Evolutionary conservation across 2,113 vertebrate genomes (phyloP).

Genomic region (Phyllopteryx taeniolatus): DNA sequence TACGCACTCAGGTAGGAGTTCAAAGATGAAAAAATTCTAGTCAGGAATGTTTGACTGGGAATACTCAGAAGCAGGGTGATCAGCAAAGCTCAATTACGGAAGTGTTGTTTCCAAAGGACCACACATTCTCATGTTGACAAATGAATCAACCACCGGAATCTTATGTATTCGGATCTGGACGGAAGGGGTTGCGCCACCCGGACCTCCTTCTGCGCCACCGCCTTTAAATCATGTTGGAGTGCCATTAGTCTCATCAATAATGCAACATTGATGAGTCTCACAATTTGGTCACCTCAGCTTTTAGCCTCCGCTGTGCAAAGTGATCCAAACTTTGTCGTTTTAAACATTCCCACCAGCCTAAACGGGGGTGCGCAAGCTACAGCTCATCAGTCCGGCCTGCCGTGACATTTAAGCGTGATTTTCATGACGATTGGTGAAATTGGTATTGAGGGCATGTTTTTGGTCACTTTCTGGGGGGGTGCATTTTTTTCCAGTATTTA

Average conservation of each 20-base stretch:
- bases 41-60: neutral
- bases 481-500: no score
- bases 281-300: constrained; percentile 58
- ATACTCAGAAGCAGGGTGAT: neutral
- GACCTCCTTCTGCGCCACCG: neutral
- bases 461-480: neutral
- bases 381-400: neutral
- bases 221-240: constrained; percentile 5
- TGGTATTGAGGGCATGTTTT: neutral
- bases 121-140: neutral
- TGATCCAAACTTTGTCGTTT: constrained; percentile 20
- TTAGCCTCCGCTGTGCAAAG: constrained; percentile 10
- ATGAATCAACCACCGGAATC: neutral
- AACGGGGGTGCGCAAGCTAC: neutral
- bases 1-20: neutral
- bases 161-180: neutral
- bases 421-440: neutral
- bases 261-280: constrained; percentile 54
- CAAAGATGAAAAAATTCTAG: neutral
- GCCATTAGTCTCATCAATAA: constrained; percentile 74
- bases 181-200: neutral
- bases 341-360: neutral
- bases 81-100: neutral
- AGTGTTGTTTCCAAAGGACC: neutral
- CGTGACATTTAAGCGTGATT: neutral